Conservation (phyloP, 2,113 vertebrate species). For the Pelodiscus sinensis region DNA sequence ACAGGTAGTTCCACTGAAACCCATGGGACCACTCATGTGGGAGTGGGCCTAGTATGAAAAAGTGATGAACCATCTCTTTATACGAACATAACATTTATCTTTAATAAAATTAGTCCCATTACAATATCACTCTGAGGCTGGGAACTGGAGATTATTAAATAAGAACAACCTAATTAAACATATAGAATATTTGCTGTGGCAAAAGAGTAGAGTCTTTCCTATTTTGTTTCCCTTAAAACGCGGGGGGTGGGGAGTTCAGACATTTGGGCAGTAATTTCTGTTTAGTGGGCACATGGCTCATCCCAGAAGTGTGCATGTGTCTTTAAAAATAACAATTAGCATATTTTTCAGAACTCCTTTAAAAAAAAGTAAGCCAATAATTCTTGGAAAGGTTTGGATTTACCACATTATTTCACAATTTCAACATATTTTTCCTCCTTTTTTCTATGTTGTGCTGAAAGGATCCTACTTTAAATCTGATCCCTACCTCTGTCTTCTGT, state of each 20-base stretch:
- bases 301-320: constrained; percentile 27
- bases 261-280: not conserved
- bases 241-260: not conserved
- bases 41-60: not conserved
- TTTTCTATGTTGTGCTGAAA: constrained; percentile 2
- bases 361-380: constrained; percentile 8
- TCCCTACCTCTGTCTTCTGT: not conserved
- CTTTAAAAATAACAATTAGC: not conserved
- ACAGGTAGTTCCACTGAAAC: not conserved
- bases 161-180: not conserved
- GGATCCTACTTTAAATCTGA: constrained; percentile 13
- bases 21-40: not conserved
- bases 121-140: not conserved
- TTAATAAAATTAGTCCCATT: not conserved
- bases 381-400: constrained; percentile 1
- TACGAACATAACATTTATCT: constrained; percentile 14
- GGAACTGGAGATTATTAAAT: not conserved
- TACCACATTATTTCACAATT: constrained; percentile 1
- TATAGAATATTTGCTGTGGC: constrained; percentile 7
- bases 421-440: constrained; percentile 30
- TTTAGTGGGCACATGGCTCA: not conserved
- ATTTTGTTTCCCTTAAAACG: constrained; percentile 28
- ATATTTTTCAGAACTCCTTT: not conserved
- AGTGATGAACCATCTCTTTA: not conserved
- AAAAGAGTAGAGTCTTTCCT: constrained; percentile 31